Base-by-base conservation (phyloP, 2,888 invertebrate genomes). In the Acronicta aceris region DNA sequence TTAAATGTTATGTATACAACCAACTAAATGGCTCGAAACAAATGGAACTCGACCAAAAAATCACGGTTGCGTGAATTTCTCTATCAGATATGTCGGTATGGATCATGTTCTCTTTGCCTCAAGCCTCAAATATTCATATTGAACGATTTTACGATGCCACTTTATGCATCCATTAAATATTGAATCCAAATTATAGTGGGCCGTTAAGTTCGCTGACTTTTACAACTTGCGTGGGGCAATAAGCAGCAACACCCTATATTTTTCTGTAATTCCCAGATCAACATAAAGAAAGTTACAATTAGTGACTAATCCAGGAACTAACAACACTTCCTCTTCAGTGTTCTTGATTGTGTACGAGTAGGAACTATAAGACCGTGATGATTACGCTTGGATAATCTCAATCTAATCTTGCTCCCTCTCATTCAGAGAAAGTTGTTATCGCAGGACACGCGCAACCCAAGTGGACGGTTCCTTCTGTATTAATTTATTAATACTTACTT, bases 381-480 rank as follows among this genome's bases (percentile, higher is more conserved):
- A 91, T 93, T 91, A 88, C 86, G 84, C 83, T 88, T 81, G 78
- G 84, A 85, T 89, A 86, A 89, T 89, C 88, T 88, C 78, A 83
- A 90, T 89, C 84, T 84, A 85, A 91, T 91, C 89, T 88, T 77
- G 81, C 60, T 74, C 67, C 83, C 87, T 82, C 81, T 82, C 78
- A 81, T 81, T 87, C 74, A 79, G 90, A 88, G 93, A 93, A 93
- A 93, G 92, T 89, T 85, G 81, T 70, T 80, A 72, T 75, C 78
- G 47, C 76, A 72, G 81, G 78, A 78, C 76, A 74, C 62, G 64
- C 55, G 59, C 65, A 64, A 53, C 52, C 63, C 55, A 51, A 56
- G 59, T 63, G 51, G 61, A 59, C 52, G 48, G 65, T 74, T 65
- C 69, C 66, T 62, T 65, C 61, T 71, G 46, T 71, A 66, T 74